Evolutionary conservation across 2,797 vertebrate genomes (phyloP).

Genomic region (Helarctos malayanus): DNA sequence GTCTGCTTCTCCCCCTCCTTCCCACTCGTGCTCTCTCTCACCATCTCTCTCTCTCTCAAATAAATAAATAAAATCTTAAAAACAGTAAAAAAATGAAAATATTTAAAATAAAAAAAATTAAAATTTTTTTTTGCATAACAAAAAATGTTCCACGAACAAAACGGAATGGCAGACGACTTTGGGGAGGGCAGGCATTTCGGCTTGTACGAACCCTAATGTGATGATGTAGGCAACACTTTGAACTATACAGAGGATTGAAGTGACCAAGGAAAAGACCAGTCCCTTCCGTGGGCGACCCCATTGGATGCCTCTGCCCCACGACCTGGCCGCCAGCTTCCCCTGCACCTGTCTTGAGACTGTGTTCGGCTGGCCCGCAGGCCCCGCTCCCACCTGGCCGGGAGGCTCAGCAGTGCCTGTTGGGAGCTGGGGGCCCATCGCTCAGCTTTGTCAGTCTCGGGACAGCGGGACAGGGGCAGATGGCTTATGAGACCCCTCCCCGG

Average conservation of each 20-base stretch:
- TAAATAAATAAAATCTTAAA: too few relatives aligned
- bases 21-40: too few relatives aligned
- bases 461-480: neutral
- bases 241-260: neutral
- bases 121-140: neutral
- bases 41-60: too few relatives aligned
- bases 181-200: neutral
- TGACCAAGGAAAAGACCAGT: neutral
- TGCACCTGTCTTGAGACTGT: neutral
- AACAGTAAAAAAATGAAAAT: too few relatives aligned
- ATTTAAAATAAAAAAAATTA: too few relatives aligned
- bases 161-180: neutral
- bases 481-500: too few relatives aligned
- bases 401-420: too few relatives aligned
- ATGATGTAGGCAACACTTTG: rapidly evolving
- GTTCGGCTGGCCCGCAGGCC: neutral
- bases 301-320: rapidly evolving
- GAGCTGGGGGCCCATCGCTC: neutral
- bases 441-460: neutral
- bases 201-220: neutral
- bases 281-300: neutral
- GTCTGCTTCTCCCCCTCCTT: too few relatives aligned
- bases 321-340: neutral
- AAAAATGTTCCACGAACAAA: neutral
- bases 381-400: too few relatives aligned